These are phyloP conservation scores for Pristionchus japonicus DNA, from an alignment of 2,888 invertebrate species.

Conservation along the genomic window DNA sequence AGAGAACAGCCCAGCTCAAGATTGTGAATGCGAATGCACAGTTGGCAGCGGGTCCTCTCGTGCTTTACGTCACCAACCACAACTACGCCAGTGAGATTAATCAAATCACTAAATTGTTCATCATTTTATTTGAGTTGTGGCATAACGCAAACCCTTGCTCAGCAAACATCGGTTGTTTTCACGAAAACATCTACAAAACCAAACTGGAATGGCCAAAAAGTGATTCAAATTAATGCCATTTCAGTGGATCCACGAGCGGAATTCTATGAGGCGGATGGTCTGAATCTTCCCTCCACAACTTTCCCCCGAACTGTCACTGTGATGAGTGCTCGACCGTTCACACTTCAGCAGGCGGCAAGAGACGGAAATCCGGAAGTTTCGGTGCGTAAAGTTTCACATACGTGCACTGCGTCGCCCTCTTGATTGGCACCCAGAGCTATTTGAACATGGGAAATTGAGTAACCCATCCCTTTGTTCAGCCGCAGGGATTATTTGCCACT, in stretches of 20 bases:
- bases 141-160: too few relatives aligned
- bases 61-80: not conserved
- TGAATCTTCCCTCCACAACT: not conserved
- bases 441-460: too few relatives aligned
- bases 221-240: not conserved
- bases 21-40: not conserved
- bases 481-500: not conserved
- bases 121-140: too few relatives aligned
- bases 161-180: too few relatives aligned
- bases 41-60: not conserved
- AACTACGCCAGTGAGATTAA: not conserved
- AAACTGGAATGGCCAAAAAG: too few relatives aligned
- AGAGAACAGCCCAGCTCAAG: not conserved
- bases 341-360: not conserved
- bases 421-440: too few relatives aligned
- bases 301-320: not conserved
- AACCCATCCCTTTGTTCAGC: not conserved
- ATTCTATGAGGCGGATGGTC: not conserved
- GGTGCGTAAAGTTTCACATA: not conserved
- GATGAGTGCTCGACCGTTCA: not conserved
- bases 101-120: too few relatives aligned
- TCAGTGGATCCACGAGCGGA: not conserved
- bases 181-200: too few relatives aligned
- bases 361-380: not conserved
- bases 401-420: too few relatives aligned